phyloP scores from a whole-genome alignment of 2,888 invertebrate genomes.

The Tachina fera region DNA sequence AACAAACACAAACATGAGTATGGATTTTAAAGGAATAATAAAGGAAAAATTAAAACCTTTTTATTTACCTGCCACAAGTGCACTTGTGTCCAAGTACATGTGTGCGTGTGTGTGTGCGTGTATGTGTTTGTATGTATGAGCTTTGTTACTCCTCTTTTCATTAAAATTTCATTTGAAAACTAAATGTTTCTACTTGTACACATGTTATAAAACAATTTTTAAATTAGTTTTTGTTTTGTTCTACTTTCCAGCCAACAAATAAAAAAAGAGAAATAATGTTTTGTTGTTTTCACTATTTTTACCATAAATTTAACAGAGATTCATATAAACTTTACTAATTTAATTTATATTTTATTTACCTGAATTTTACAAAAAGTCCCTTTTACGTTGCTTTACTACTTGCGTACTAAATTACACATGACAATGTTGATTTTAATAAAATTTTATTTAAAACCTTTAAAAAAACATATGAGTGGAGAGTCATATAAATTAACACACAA shows the following conservation, averaged over 20 bases:
- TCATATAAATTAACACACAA: background rate
- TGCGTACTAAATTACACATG: conserved; percentile 27
- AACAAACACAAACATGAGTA: conserved; percentile 24
- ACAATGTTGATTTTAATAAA: conserved; percentile 54
- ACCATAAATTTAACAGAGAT: background rate
- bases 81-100: background rate
- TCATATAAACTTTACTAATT: conserved; percentile 48
- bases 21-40: conserved; percentile 17
- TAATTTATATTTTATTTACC: conserved; percentile 29
- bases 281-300: conserved; percentile 12
- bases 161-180: conserved; percentile 70
- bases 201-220: conserved; percentile 67
- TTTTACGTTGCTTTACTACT: background rate
- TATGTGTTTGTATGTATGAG: no score
- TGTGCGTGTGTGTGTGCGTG: background rate
- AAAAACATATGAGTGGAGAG: background rate
- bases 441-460: conserved; percentile 29
- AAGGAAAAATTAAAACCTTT: conserved; percentile 39
- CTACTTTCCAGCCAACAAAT: conserved; percentile 23
- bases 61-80: conserved; percentile 24
- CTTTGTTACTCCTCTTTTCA: conserved; percentile 46
- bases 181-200: conserved; percentile 55
- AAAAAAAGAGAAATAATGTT: conserved; percentile 17
- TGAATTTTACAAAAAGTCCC: background rate
- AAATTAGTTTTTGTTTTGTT: conserved; percentile 66